A percentile compares a stretch with the other conserved stretches of the same genome.
Conservation (phyloP, 2,797 vertebrate species). For the Siniperca scherzeri region DNA sequence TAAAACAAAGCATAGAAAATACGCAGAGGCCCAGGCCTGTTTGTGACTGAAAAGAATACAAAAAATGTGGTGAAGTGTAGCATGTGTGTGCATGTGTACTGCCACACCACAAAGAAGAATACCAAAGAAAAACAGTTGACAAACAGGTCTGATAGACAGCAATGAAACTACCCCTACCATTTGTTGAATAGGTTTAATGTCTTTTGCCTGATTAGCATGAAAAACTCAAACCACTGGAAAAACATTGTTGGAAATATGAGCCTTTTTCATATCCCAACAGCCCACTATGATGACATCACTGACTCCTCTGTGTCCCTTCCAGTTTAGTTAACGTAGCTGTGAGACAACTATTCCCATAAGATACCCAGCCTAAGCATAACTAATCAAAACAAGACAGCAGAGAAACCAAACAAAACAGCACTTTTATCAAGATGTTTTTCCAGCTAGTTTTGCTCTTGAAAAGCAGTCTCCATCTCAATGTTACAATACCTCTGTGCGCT, state of each 20-base stretch:
- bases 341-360: slow-evolving; percentile 71
- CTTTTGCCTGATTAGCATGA: slow-evolving; percentile 16
- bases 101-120: slow-evolving; percentile 10
- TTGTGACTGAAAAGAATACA: slow-evolving; percentile 12
- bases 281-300: slow-evolving; percentile 63
- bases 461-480: slow-evolving; percentile 21
- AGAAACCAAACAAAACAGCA: slow-evolving; percentile 41
- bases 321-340: slow-evolving; percentile 58
- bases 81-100: slow-evolving; percentile 34
- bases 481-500: slow-evolving; percentile 34
- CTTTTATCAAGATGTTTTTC: slow-evolving; percentile 34
- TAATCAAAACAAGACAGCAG: slow-evolving; percentile 66
- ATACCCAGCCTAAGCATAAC: slow-evolving; percentile 60
- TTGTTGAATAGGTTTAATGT: slow-evolving; percentile 4
- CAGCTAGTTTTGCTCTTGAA: slow-evolving; percentile 12
- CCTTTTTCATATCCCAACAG: slow-evolving; percentile 54
- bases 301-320: slow-evolving; percentile 59
- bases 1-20: slow-evolving; percentile 13
- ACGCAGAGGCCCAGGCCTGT: slow-evolving; percentile 5
- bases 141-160: slow-evolving; percentile 23
- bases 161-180: background rate
- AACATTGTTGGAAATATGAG: slow-evolving; percentile 46
- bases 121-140: slow-evolving; percentile 5
- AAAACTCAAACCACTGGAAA: slow-evolving; percentile 45
- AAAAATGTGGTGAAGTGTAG: slow-evolving; percentile 10